These are phyloP conservation scores for Thalpophila matura DNA, from an alignment of 2,888 invertebrate genomes.

Conservation along the genomic window DNA sequence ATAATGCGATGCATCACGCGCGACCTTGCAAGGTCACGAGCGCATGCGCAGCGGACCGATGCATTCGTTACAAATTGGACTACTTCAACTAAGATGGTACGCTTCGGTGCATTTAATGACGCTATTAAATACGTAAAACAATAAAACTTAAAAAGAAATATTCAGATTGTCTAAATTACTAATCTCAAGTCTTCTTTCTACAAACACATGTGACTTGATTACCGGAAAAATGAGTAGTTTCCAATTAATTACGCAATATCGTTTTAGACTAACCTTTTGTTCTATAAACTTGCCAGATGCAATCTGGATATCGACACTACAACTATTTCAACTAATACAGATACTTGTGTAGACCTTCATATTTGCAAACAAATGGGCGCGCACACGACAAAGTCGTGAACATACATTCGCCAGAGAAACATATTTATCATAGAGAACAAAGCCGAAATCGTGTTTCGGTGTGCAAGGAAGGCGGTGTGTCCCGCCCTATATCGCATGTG, in stretches of 20 bases:
- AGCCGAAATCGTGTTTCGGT: slow-evolving; percentile 63
- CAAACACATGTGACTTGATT: not conserved
- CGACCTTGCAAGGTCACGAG: slow-evolving; percentile 73
- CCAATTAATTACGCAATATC: not conserved
- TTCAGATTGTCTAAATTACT: slow-evolving; percentile 15
- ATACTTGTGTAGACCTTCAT: slow-evolving; percentile 54
- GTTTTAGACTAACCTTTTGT: not conserved
- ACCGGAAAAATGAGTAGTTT: not conserved
- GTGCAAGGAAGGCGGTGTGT: slow-evolving; percentile 55
- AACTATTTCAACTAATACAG: slow-evolving; percentile 19
- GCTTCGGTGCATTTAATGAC: slow-evolving; percentile 44
- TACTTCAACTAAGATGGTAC: slow-evolving; percentile 37
- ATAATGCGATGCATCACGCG: slow-evolving; percentile 48
- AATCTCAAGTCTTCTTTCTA: slow-evolving; percentile 1
- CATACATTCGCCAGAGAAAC: slow-evolving; percentile 61
- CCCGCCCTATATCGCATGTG: slow-evolving; percentile 58
- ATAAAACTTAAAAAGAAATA: slow-evolving; percentile 3
- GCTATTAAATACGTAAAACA: slow-evolving; percentile 2
- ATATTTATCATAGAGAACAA: slow-evolving; percentile 65
- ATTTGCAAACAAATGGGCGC: slow-evolving; percentile 34
- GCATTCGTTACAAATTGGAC: slow-evolving; percentile 57
- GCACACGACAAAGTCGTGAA: slow-evolving; percentile 61
- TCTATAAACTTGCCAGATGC: too few relatives aligned
- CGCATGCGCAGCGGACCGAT: slow-evolving; percentile 57
- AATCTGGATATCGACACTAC: slow-evolving; percentile 1